phyloP scores from a whole-genome alignment of 2,113 vertebrate genomes.

The Laticauda colubrina region DNA sequence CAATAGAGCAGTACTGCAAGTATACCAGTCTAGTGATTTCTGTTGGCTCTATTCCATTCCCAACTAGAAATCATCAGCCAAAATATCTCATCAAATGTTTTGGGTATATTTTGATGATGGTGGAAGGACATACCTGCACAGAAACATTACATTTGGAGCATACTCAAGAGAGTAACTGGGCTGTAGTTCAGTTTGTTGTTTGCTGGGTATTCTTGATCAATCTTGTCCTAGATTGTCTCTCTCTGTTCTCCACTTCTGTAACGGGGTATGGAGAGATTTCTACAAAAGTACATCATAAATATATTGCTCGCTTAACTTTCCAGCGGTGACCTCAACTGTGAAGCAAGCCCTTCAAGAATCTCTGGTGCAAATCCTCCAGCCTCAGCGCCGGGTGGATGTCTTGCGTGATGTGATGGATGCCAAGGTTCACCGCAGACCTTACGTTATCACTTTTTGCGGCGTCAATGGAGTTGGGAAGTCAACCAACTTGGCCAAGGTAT shows the following conservation, averaged over 20 bases:
- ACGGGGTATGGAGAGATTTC: neutral
- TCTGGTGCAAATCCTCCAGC: slow-evolving; percentile 96
- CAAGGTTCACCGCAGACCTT: slow-evolving; percentile 84
- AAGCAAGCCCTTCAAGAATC: slow-evolving; percentile 96
- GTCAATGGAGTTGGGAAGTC: slow-evolving; percentile 98
- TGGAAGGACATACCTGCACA: neutral
- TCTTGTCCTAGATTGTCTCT: neutral
- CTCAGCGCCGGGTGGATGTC: slow-evolving; percentile 92
- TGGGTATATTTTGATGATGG: neutral
- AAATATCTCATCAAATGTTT: neutral
- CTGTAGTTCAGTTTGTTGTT: neutral
- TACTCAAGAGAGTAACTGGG: neutral
- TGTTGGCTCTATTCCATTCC: neutral
- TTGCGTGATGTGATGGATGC: slow-evolving; percentile 94
- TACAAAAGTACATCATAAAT: too few species aligned
- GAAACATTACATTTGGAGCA: neutral
- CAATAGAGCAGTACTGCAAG: neutral
- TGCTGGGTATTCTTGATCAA: neutral
- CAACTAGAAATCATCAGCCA: too few species aligned
- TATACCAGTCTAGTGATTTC: neutral
- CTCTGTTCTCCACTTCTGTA: neutral
- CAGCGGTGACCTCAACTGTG: slow-evolving; percentile 94
- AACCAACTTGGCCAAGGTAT: slow-evolving; percentile 95
- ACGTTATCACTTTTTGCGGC: slow-evolving; percentile 92
- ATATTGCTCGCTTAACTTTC: neutral